Conservation (phyloP, 2,888 invertebrate genomes). For the Falcaria lacertinaria region DNA sequence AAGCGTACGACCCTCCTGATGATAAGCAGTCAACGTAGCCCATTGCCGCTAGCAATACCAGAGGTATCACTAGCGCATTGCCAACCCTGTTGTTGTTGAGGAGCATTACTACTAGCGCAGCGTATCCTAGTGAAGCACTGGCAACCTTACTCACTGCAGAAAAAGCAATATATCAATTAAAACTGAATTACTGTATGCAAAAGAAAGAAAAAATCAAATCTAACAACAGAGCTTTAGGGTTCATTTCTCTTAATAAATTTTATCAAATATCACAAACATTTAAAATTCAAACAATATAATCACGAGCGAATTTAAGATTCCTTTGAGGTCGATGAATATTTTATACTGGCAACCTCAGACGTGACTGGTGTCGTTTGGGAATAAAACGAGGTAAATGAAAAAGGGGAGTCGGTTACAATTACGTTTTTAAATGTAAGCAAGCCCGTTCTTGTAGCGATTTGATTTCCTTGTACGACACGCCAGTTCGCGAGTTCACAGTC, state of each 20-base stretch:
- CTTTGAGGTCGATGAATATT: slow-evolving; percentile 60
- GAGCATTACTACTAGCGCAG: no score
- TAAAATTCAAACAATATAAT: slow-evolving; percentile 37
- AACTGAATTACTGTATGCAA: no score
- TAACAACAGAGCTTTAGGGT: neutral
- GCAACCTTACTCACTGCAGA: no score
- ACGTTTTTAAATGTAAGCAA: slow-evolving; percentile 78
- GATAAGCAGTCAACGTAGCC: no score
- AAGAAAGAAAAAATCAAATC: no score
- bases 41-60: no score
- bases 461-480: slow-evolving; percentile 75
- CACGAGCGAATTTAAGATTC: slow-evolving; percentile 26
- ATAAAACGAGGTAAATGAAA: slow-evolving; percentile 75
- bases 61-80: no score
- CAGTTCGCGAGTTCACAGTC: slow-evolving; percentile 53
- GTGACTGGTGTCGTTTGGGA: slow-evolving; percentile 53
- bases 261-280: slow-evolving; percentile 16
- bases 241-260: slow-evolving; percentile 7
- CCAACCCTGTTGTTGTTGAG: no score
- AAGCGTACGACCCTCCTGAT: no score
- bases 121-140: no score
- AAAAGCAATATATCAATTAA: no score
- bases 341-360: slow-evolving; percentile 47
- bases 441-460: slow-evolving; percentile 65
- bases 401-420: slow-evolving; percentile 78